Evolutionary conservation across 2,888 invertebrate species (phyloP), one percentile per base, ranked within the genome.

Genomic region (Ormyrus nitidulus): DNA sequence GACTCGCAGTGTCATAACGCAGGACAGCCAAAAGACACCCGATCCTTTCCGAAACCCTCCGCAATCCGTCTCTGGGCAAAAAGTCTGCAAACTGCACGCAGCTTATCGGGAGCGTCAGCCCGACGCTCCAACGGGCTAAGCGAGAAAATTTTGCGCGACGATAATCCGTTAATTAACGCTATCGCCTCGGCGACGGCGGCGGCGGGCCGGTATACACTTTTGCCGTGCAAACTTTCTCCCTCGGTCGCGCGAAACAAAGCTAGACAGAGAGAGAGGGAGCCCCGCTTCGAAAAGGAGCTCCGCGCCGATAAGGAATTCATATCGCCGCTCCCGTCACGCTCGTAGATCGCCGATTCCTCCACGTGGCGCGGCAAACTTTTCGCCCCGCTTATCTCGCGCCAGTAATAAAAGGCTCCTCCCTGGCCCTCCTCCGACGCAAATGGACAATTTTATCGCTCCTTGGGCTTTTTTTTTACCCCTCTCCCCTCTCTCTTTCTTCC

Each of bases 281-380:
- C 5, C 11, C 59, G 62, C 34, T 61, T 5, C 34, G 34, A 34
- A 34, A 34, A 34, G 34, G 34, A 34, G 34, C 34, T 9, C 46
- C 46, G 65, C 13, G 10, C 64, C 59, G 80, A 80, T 80, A 80
- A 80, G 80, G 72, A 79, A 80, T 80, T 80, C 80, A 76, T 80
- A 80, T 80, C 80, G 80, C 61, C 71, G 71, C 72, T 70, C 54
- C 76, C 80, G 80, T 76, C 80, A 80, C 81, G 79, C 78, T 79
- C 62, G 75, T 73, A 78, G 73, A 73, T 78, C 78, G 62, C n/a
- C 77, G 78, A 80, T 68, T 69, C 77, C 83, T 81, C 76, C 81
- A 81, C 79, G 81, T 77, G 81, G 65, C 70, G 58, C 68, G 72
- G 77, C 71, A 72, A 80, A 77, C 77, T 77, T 77, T 81, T 69